Evolutionary conservation across 1,140 invertebrate species (phyloP).

Genomic region (Vollenhovia emeryi): DNA sequence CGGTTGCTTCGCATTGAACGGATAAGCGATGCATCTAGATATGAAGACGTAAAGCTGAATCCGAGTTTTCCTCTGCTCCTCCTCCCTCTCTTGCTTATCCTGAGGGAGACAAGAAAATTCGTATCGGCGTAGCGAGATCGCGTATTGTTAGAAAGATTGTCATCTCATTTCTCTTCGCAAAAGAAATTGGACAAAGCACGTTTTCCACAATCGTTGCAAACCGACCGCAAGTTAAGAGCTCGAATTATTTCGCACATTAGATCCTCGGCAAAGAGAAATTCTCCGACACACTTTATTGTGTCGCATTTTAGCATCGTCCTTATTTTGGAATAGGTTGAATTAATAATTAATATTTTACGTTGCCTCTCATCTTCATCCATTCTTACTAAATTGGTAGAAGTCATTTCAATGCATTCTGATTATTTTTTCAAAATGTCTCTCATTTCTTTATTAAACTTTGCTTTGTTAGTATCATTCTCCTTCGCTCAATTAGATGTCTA

Average conservation of each 20-base stretch:
- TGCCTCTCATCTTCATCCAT: too few relatives aligned
- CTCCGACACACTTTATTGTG: not conserved
- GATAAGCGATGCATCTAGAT: constrained; percentile 98
- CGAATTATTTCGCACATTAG: not conserved
- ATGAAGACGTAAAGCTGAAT: constrained; percentile 99
- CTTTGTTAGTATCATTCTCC: too few relatives aligned
- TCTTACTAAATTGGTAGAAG: too few relatives aligned
- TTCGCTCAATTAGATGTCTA: too few relatives aligned
- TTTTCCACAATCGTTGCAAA: not conserved
- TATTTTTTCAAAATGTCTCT: too few relatives aligned
- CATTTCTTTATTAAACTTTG: too few relatives aligned
- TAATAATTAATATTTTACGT: too few relatives aligned
- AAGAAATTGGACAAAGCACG: not conserved
- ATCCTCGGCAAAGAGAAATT: not conserved
- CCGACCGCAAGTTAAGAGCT: not conserved
- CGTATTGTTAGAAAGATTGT: not conserved
- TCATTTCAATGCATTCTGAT: too few relatives aligned
- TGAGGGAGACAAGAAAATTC: constrained; percentile 74
- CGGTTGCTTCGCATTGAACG: constrained; percentile 99
- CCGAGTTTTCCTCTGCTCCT: constrained; percentile 96
- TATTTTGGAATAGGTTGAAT: too few relatives aligned
- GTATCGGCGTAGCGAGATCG: not conserved
- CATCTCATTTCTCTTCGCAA: not conserved
- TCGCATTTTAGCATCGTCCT: too few relatives aligned
- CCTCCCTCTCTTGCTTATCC: constrained; percentile 95